phyloP scores from a whole-genome alignment of 64 coral and sea anemone genomes.

The Montipora foliosa region DNA sequence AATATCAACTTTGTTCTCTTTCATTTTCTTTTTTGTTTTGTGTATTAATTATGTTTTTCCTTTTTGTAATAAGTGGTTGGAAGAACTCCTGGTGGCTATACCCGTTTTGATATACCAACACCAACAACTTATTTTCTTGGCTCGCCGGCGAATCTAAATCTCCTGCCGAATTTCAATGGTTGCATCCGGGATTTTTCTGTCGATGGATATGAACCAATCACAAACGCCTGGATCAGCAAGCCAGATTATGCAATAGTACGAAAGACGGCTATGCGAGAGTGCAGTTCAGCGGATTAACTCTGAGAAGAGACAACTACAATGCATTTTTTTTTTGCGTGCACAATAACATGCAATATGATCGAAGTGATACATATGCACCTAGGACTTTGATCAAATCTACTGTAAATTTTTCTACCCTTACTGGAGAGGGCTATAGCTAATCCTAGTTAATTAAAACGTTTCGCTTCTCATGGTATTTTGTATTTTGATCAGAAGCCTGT shows the following conservation, averaged over 20 bases:
- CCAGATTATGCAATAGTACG: slow-evolving; percentile 44
- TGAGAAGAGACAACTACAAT: not conserved
- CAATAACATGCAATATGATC: not conserved
- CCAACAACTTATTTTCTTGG: slow-evolving; percentile 67
- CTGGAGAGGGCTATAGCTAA: not conserved
- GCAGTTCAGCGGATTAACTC: slow-evolving; percentile 19
- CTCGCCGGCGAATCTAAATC: slow-evolving; percentile 18
- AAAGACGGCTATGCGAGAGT: slow-evolving; percentile 35
- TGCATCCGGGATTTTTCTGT: slow-evolving; percentile 73
- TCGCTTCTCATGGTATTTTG: too few relatives aligned
- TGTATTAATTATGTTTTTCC: not conserved
- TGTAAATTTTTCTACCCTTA: not conserved
- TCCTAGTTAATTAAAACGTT: not conserved
- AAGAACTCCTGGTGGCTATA: slow-evolving; percentile 55
- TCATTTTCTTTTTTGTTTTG: not conserved
- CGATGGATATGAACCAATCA: slow-evolving; percentile 75
- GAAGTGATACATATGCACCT: not conserved
- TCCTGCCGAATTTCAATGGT: slow-evolving; percentile 65
- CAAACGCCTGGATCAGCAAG: slow-evolving; percentile 43
- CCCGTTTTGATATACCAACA: slow-evolving; percentile 42
- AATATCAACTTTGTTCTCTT: not conserved
- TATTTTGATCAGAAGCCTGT: too few relatives aligned
- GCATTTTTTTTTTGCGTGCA: not conserved
- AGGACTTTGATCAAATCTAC: not conserved
- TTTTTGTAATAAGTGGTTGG: not conserved